phyloP scores from a whole-genome alignment of 2,113 vertebrate genomes.

The Trichechus manatus region DNA sequence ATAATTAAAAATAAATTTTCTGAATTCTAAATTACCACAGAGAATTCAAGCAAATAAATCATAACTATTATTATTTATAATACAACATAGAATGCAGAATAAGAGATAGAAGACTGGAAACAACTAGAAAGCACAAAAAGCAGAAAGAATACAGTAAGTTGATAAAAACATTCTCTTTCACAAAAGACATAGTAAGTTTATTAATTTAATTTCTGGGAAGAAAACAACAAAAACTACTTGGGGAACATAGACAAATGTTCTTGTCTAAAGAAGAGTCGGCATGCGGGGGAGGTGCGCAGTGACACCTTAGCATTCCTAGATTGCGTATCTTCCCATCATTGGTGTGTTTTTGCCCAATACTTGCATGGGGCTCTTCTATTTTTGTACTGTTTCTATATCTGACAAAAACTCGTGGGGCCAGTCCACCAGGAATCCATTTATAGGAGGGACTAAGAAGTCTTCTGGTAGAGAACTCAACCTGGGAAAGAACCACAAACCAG shows the following conservation, averaged over 20 bases:
- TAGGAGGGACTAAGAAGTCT: background rate
- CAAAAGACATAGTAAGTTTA: background rate
- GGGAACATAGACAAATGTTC: background rate
- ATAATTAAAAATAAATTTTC: slow-evolving; percentile 54
- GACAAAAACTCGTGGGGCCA: background rate
- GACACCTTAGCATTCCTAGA: background rate
- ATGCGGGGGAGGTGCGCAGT: background rate
- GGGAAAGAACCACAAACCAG: background rate
- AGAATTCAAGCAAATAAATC: slow-evolving; percentile 60
- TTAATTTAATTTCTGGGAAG: slow-evolving; percentile 16
- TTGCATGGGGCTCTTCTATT: background rate
- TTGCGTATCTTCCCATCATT: background rate
- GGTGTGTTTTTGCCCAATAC: background rate
- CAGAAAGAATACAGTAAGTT: slow-evolving; percentile 9
- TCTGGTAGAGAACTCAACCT: background rate
- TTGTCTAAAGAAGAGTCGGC: background rate
- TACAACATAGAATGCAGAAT: background rate
- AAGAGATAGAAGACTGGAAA: slow-evolving; percentile 15
- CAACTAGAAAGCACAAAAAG: slow-evolving; percentile 14
- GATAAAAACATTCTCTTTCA: slow-evolving; percentile 6
- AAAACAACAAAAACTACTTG: slow-evolving; percentile 31
- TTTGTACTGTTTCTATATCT: background rate
- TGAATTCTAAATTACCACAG: slow-evolving; percentile 50
- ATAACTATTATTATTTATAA: background rate
- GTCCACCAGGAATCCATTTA: background rate